Evolutionary conservation across 1,140 invertebrate genomes (phyloP).

Genomic region (Drosophila mayri): DNA sequence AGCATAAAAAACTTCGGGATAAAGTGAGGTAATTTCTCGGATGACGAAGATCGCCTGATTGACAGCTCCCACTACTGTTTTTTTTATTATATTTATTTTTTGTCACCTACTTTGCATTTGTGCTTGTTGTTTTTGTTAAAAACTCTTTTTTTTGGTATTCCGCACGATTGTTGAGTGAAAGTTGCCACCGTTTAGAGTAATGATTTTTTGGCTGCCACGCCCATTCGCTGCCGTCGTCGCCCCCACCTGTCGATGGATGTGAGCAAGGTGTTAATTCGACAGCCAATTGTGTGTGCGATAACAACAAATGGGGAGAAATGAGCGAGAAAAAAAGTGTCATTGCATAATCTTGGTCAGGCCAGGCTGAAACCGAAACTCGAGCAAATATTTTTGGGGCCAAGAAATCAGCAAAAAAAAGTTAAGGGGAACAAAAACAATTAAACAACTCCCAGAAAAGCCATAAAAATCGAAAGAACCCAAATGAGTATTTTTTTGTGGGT

Average conservation of each 20-base stretch:
- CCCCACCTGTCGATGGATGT: slow-evolving; percentile 67
- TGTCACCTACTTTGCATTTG: slow-evolving; percentile 55
- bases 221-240: slow-evolving; percentile 28
- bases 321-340: slow-evolving; percentile 21
- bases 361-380: slow-evolving; percentile 45
- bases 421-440: slow-evolving; percentile 25
- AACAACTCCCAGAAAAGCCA: slow-evolving; percentile 49
- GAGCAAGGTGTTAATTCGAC: slow-evolving; percentile 77
- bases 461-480: slow-evolving; percentile 42
- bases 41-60: slow-evolving; percentile 69
- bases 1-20: slow-evolving; percentile 12
- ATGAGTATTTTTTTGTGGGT: slow-evolving; percentile 2
- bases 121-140: slow-evolving; percentile 30
- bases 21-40: slow-evolving; percentile 66
- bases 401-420: neutral
- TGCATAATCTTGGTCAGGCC: slow-evolving; percentile 39
- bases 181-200: slow-evolving; percentile 72
- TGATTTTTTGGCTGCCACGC: slow-evolving; percentile 58
- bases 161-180: slow-evolving; percentile 76
- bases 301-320: slow-evolving; percentile 9
- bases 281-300: slow-evolving; percentile 59
- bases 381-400: slow-evolving; percentile 38
- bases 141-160: slow-evolving; percentile 66
- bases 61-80: slow-evolving; percentile 22
- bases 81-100: neutral